These are phyloP conservation scores for Hybos culiciformis DNA, from an alignment of 2,888 invertebrate genomes.

Conservation along the genomic window DNA sequence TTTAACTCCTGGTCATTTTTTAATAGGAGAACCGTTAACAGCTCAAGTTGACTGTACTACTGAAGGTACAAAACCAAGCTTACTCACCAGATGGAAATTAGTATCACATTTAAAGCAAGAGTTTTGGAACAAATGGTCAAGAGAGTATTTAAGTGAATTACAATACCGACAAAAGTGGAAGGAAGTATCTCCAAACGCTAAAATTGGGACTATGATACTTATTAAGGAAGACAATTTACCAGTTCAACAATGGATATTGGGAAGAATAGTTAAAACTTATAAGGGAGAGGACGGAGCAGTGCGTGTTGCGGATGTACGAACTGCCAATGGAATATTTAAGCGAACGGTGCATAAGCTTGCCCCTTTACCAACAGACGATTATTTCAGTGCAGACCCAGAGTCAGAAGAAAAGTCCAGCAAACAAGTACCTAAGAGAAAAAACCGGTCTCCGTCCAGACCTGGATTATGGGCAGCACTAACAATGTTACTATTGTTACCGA, in stretches of 20 bases:
- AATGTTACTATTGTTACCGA: background rate
- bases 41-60: slow-evolving; percentile 5
- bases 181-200: background rate
- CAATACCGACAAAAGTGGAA: background rate
- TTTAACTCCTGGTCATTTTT: background rate
- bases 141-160: background rate
- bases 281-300: background rate
- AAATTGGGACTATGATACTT: slow-evolving; percentile 1
- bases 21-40: background rate
- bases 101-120: background rate
- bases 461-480: background rate
- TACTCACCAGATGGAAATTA: background rate
- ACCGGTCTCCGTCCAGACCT: too few species aligned
- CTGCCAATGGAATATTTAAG: background rate
- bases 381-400: background rate
- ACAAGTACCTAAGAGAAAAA: too few species aligned
- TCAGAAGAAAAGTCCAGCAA: background rate
- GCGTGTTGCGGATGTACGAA: background rate
- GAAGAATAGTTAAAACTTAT: background rate
- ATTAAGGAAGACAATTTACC: background rate
- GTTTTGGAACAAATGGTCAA: background rate
- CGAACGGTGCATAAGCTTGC: background rate
- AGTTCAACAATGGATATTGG: background rate
- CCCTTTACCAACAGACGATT: slow-evolving; percentile 1
- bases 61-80: background rate